These are phyloP conservation scores for Hemiscyllium ocellatum DNA, from an alignment of 2,113 vertebrate genomes.

Conservation along the genomic window DNA sequence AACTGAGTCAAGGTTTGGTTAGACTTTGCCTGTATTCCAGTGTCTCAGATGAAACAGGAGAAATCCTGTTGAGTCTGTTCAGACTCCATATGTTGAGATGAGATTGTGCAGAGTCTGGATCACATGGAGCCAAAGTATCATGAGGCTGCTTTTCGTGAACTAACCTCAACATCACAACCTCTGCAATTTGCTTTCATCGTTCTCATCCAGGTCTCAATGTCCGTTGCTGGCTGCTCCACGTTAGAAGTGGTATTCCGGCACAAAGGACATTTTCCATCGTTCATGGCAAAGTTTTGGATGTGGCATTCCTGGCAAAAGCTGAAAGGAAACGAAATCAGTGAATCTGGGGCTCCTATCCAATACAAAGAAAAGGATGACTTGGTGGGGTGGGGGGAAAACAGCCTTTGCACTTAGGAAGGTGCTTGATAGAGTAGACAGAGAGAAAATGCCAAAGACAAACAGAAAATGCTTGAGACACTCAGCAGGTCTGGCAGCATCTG, in stretches of 20 bases:
- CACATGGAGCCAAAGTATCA: neutral
- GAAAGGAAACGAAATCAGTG: conserved; percentile 42
- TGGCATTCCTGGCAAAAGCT: conserved; percentile 75
- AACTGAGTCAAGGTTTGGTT: neutral
- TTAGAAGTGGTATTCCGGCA: conserved; percentile 63
- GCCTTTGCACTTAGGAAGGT: neutral
- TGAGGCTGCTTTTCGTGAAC: neutral
- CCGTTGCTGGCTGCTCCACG: conserved; percentile 62
- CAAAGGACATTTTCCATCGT: conserved; percentile 65
- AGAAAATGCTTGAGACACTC: too few relatives aligned
- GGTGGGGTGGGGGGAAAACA: too few relatives aligned
- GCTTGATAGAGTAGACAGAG: neutral
- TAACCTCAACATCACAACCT: conserved; percentile 45
- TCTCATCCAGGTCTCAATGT: conserved; percentile 66
- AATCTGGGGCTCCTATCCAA: neutral
- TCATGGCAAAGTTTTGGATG: conserved; percentile 64
- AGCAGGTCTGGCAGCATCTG: too few relatives aligned
- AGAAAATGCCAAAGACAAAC: neutral
- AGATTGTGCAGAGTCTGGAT: neutral
- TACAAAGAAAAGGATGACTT: neutral
- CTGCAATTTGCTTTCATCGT: conserved; percentile 59
- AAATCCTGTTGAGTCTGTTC: neutral
- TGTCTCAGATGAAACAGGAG: neutral
- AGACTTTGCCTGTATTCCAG: neutral
- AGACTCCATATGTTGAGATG: neutral